Conservation (phyloP, 2,113 vertebrate genomes). For the Benitochromis conjunctus region DNA sequence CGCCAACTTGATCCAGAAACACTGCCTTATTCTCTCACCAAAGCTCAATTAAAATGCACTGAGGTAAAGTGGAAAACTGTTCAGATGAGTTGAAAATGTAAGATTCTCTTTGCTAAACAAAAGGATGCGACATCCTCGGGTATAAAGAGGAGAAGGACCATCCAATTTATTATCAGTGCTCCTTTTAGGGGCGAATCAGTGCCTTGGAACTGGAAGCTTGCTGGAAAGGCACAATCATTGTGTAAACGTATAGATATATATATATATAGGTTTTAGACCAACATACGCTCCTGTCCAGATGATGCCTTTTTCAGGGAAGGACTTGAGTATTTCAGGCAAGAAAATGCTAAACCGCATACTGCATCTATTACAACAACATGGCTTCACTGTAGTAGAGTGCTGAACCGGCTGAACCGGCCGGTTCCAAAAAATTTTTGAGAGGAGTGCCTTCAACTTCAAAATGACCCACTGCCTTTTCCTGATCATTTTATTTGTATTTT, state of each 20-base stretch:
- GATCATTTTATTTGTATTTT: too few relatives aligned
- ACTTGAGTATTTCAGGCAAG: neutral
- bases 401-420: too few relatives aligned
- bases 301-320: neutral
- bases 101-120: neutral
- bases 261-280: neutral
- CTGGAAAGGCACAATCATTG: neutral
- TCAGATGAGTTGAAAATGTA: neutral
- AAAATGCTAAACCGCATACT: neutral
- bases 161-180: neutral
- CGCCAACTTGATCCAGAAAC: neutral
- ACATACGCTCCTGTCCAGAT: neutral
- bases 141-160: neutral
- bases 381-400: fast-evolving
- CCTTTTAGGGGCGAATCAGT: neutral
- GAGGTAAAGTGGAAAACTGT: neutral
- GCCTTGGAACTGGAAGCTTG: neutral
- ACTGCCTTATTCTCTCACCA: neutral
- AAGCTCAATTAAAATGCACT: neutral
- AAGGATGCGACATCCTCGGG: neutral
- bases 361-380: neutral
- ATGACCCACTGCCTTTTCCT: neutral
- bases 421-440: neutral
- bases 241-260: neutral
- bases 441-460: fast-evolving